phyloP scores from a whole-genome alignment of 2,888 invertebrate species.

The Atherix ibis region DNA sequence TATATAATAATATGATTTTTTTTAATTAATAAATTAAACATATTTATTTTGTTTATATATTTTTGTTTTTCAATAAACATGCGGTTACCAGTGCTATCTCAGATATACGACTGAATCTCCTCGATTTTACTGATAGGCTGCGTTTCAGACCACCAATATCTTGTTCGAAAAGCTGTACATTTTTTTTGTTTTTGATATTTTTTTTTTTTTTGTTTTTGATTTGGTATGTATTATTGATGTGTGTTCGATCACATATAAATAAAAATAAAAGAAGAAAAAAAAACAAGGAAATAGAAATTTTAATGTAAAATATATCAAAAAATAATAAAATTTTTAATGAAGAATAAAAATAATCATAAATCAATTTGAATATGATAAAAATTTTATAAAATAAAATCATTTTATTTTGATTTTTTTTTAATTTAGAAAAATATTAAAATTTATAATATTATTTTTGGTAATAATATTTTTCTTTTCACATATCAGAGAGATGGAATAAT shows the following conservation, averaged over 20 bases:
- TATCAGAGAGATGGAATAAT: background rate
- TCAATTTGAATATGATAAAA: slow-evolving; percentile 8
- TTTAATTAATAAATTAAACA: too few relatives aligned
- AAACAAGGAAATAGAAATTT: slow-evolving; percentile 12
- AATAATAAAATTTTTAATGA: slow-evolving; percentile 13
- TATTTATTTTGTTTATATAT: too few relatives aligned
- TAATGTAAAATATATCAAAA: slow-evolving; percentile 11
- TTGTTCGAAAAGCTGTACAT: slow-evolving; percentile 65
- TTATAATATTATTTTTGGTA: slow-evolving; percentile 1
- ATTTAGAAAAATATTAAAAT: background rate
- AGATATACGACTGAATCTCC: slow-evolving; percentile 69
- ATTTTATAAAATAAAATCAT: background rate
- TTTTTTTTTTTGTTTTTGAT: slow-evolving; percentile 7
- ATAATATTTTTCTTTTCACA: background rate
- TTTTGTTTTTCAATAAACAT: too few relatives aligned
- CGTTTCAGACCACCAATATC: slow-evolving; percentile 74
- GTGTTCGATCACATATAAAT: slow-evolving; percentile 12
- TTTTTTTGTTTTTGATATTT: slow-evolving; percentile 13
- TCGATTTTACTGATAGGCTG: slow-evolving; percentile 57
- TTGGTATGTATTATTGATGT: too few relatives aligned
- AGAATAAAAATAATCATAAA: slow-evolving; percentile 11
- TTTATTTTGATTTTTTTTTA: background rate
- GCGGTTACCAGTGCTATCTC: slow-evolving; percentile 65
- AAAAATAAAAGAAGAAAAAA: slow-evolving; percentile 12
- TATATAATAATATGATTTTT: slow-evolving; percentile 24